Percentiles rank a stretch among this genome's conserved stretches.
Evolutionary conservation across 2,888 invertebrate genomes (phyloP).

Genomic region (Serripes groenlandicus): DNA sequence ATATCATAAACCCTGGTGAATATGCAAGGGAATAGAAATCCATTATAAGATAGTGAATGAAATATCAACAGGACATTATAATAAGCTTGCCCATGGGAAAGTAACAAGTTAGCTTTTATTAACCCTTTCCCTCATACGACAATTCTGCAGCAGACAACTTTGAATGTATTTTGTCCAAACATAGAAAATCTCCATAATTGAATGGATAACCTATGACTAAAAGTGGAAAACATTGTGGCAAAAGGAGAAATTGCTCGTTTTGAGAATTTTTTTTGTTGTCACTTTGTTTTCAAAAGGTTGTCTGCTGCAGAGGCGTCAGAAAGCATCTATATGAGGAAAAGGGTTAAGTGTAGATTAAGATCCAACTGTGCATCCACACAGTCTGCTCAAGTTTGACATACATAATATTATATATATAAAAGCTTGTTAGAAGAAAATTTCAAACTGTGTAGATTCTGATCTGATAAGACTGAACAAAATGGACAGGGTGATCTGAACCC

Average conservation of each 20-base stretch:
- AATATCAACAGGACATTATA: too few relatives aligned
- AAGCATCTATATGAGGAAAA: background rate
- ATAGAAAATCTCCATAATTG: background rate
- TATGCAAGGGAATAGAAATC: too few relatives aligned
- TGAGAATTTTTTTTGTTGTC: background rate
- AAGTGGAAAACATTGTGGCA: background rate
- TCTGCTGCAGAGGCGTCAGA: background rate
- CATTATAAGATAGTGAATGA: too few relatives aligned
- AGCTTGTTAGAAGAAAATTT: too few relatives aligned
- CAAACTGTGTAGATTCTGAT: too few relatives aligned
- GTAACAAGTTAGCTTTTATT: too few relatives aligned
- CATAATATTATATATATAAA: too few relatives aligned
- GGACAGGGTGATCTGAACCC: too few relatives aligned
- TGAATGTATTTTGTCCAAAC: too few relatives aligned
- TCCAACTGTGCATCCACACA: conserved; percentile 8
- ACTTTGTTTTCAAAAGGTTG: background rate
- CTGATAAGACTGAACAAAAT: too few relatives aligned
- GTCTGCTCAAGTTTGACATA: too few relatives aligned
- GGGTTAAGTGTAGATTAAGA: background rate
- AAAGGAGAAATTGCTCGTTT: background rate
- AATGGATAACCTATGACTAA: background rate
- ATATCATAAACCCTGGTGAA: background rate
- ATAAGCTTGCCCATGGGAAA: too few relatives aligned
- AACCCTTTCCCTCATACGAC: background rate
- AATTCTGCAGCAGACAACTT: background rate